phyloP scores from a whole-genome alignment of 2,888 invertebrate genomes.

The Drosophila seclusa region DNA sequence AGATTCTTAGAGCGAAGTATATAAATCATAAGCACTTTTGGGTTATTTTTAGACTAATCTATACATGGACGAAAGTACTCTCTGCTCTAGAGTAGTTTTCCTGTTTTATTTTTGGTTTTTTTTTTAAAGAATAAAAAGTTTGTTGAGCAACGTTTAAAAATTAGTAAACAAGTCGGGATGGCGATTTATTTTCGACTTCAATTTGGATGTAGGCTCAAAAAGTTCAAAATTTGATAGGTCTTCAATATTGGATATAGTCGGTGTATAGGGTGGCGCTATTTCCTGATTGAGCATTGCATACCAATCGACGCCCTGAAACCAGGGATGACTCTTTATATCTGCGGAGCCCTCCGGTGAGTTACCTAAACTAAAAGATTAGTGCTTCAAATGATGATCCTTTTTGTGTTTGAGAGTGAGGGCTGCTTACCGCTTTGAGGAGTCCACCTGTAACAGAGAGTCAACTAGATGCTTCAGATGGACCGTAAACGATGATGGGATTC shows the following conservation, averaged over 20 bases:
- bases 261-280: slow-evolving; percentile 88
- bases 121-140: not conserved
- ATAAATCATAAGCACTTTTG: not conserved
- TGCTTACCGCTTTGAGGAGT: slow-evolving; percentile 89
- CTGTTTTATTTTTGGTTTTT: not conserved
- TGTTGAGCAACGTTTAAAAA: slow-evolving; percentile 66
- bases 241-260: slow-evolving; percentile 86
- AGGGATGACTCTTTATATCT: slow-evolving; percentile 95
- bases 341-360: slow-evolving; percentile 92
- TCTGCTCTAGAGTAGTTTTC: not conserved
- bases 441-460: slow-evolving; percentile 92
- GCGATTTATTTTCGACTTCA: slow-evolving; percentile 72
- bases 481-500: slow-evolving; percentile 93
- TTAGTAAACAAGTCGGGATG: slow-evolving; percentile 75
- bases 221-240: slow-evolving; percentile 89
- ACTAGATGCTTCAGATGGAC: slow-evolving; percentile 92
- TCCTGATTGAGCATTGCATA: slow-evolving; percentile 91
- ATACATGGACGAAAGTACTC: not conserved
- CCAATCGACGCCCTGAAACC: slow-evolving; percentile 95
- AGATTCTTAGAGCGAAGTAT: not conserved
- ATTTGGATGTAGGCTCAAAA: slow-evolving; percentile 42
- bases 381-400: slow-evolving; percentile 3
- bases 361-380: slow-evolving; percentile 88
- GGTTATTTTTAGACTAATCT: no score
- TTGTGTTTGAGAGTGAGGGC: no score